A percentile compares a stretch with the other conserved stretches of the same genome.
Evolutionary conservation across 2,888 invertebrate species (phyloP).

Genomic region (Lamproptera curius): DNA sequence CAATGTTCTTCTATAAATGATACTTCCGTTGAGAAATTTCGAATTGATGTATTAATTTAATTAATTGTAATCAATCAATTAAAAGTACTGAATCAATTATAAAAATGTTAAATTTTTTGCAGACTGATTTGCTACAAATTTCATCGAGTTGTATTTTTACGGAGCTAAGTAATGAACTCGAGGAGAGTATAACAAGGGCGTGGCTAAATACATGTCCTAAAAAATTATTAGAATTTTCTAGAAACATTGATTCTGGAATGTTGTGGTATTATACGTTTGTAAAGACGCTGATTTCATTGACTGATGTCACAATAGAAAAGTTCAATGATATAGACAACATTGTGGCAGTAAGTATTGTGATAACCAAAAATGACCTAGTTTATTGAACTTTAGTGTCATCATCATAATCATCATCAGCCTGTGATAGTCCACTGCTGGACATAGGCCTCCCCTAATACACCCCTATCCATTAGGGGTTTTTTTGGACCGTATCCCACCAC

Average conservation of each 20-base stretch:
- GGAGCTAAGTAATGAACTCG: constrained; percentile 32
- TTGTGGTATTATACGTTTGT: constrained; percentile 48
- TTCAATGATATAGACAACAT: constrained; percentile 34
- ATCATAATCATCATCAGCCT: too few relatives aligned
- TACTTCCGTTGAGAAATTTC: too few relatives aligned
- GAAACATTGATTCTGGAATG: constrained; percentile 29
- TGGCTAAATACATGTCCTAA: constrained; percentile 51
- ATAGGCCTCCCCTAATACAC: too few relatives aligned
- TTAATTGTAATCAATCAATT: too few relatives aligned
- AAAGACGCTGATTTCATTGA: constrained; percentile 41
- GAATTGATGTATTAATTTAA: too few relatives aligned
- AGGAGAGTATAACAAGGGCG: constrained; percentile 35
- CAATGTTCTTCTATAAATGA: too few relatives aligned
- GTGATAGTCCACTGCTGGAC: too few relatives aligned
- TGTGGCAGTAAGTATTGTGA: constrained; percentile 39
- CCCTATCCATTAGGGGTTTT: too few relatives aligned
- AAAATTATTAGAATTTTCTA: constrained; percentile 23
- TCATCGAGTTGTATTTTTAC: constrained; percentile 43
- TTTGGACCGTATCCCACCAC: too few relatives aligned
- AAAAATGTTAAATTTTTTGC: too few relatives aligned
- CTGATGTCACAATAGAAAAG: constrained; percentile 32
- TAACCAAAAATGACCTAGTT: background rate
- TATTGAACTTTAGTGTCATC: background rate
- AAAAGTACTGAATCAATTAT: too few relatives aligned
- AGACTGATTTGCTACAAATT: constrained; percentile 46